Base-by-base conservation (phyloP, 2,888 invertebrate genomes). In the Caenorhabditis drosophilae region DNA sequence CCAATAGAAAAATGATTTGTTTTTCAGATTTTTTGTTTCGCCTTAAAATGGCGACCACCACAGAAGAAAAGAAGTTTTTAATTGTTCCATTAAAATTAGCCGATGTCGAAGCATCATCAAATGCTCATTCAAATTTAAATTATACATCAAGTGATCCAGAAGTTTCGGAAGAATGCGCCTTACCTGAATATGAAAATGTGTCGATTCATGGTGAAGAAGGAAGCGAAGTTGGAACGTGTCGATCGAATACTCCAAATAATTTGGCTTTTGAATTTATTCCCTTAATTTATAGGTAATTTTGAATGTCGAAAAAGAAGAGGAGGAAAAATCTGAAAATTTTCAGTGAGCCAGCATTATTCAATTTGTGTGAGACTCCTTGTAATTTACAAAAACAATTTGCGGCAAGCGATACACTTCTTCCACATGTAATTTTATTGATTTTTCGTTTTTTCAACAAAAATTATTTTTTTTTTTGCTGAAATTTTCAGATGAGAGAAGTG, bases 301-400 rank as follows among this genome's bases (percentile, higher is more conserved):
- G 6, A 6, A 31, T 31, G 6, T 31, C n/a, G n/a, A n/a, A n/a
- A n/a, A n/a, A n/a, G n/a, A n/a, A n/a, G n/a, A n/a, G n/a, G n/a
- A n/a, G n/a, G n/a, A n/a, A n/a, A n/a, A n/a, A n/a, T n/a, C n/a
- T n/a, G n/a, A 31, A 6, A 31, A 9, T 31, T 31, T 31, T 6
- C 52, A 66, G 67, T 40, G 70, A 70, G 46, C 70, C 70, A 1
- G 62, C 62, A n/a, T 60, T 70, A n/a, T 55, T 60, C 51, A 54
- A 67, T 31, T 55, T 64, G 59, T 44, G 52, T 6, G 59, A 66
- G 16, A 44, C 52, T 42, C 53, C 58, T 20, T 52, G 42, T 20
- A 53, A 31, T 34, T 54, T 58, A 2, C 44, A 51, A 4, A 67
- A 62, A 22, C 53, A 61, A 12, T 67, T 64, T 34, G 70, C 70